A percentile compares a stretch with the other conserved stretches of the same genome.
phyloP scores from a whole-genome alignment of 2,888 invertebrate genomes.

The Drosophila seclusa region DNA sequence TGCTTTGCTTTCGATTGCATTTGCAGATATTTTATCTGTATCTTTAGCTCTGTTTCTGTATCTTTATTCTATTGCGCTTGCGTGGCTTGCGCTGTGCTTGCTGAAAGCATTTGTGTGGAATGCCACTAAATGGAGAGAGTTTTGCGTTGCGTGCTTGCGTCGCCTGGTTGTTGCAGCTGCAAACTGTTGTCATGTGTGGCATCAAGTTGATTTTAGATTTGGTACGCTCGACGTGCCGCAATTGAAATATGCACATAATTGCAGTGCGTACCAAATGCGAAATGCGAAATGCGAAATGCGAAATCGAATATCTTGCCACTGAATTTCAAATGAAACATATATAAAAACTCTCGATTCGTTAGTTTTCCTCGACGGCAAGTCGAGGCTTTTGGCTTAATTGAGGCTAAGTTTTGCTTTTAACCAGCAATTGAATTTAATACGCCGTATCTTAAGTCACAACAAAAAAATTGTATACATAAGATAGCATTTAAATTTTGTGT shows the following conservation, averaged over 20 bases:
- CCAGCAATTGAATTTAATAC: not conserved
- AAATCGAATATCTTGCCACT: conserved; percentile 26
- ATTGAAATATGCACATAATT: conserved; percentile 75
- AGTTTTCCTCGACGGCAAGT: not conserved
- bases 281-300: conserved; percentile 29
- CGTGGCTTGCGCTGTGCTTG: conserved; percentile 32
- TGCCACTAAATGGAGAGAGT: conserved; percentile 66
- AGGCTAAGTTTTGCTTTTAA: not conserved
- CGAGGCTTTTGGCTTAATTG: not conserved
- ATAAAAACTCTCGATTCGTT: not conserved
- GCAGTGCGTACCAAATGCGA: conserved; percentile 51
- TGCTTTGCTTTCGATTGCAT: conserved; percentile 46
- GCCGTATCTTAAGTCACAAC: not conserved
- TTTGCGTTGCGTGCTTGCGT: conserved; percentile 47
- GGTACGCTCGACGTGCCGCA: conserved; percentile 61
- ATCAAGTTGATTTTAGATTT: conserved; percentile 46
- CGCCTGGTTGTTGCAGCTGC: conserved; percentile 55
- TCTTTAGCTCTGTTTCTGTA: conserved; percentile 5
- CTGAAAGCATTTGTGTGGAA: conserved; percentile 53
- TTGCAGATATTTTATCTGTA: conserved; percentile 32
- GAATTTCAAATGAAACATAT: not conserved
- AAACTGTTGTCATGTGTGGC: conserved; percentile 71
- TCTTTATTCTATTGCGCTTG: conserved; percentile 58
- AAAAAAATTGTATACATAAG: not conserved
- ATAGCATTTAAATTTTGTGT: no score